Base-by-base conservation (phyloP, 1,140 invertebrate species). In the Teleopsis dalmanni region DNA sequence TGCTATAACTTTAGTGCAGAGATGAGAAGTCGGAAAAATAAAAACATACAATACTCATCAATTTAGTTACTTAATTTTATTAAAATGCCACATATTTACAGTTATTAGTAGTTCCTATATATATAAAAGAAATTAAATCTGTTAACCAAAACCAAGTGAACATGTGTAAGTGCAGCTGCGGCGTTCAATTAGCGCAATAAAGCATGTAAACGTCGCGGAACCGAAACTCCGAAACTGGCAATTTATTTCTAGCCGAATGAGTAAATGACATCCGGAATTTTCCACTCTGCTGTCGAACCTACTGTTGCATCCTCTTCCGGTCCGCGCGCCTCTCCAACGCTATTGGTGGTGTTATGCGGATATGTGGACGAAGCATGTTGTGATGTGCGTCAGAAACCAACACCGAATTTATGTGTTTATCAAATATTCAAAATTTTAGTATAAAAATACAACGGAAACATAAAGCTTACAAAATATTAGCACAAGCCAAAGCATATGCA, bases 1-100 rank as follows among this genome's bases (percentile, higher is more conserved):
- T 54, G 44, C 64, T 67, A 36, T 67, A 67, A 51, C 64, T 67
- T 43, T 35, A 36, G 22, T 18, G n/a, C 37, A 10, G 21, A 9
- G 16, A 11, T 27, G 37, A 44, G 16, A 31, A 9, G 11, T 22
- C 13, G 21, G 40, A 52, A 23, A 40, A 38, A 50, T 33, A 13
- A 26, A 38, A 47, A 10, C 13, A 33, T 33, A 6, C 36, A 36
- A 18, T 10, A 37, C 21, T 34, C 18, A 40, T 57, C 51, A 51
- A 48, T 37, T 45, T 54, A 35, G 19, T 42, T 52, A 52, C 48
- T 47, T 51, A 35, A 64, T 52, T 38, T 58, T 43, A 56, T 64
- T 56, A 25, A 44, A 29, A n/a, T 29, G 29, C 21, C 19, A 43
- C 34, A 41, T 52, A 13, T 45, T 38, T 40, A 46, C 48, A 59